Evolutionary conservation across 2,113 vertebrate species (phyloP), one percentile per base, ranked within the genome.

Genomic region (Isurus oxyrinchus): DNA sequence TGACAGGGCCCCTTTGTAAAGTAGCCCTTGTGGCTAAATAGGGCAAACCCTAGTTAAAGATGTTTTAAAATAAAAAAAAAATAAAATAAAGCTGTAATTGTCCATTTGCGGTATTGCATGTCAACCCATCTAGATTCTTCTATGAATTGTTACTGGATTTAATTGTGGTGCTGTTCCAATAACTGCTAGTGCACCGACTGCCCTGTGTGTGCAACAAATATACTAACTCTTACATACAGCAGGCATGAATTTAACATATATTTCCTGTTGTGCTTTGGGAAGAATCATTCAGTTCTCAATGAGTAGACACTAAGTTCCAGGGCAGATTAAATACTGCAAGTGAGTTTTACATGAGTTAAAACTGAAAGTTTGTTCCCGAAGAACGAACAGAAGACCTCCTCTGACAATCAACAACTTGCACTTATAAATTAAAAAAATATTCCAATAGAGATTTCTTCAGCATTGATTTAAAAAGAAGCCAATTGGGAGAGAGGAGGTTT

Each of bases 21-120:
- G 66, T 95, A 95, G 94, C 94, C 67, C 66, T 95, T 95, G 94
- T 72, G 67, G 94, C 94, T 95, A 95, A 95, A 95, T 72, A 95
- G 94, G 94, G 94, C 94, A 95, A 95, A 95, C 94, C 94, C 94
- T 95, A 72, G 66, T 95, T 72, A 95, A 95, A 95, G 94, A 95
- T 95, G 94, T 72, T 95, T 55, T 72, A 95, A 95, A 95, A 72
- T 95, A 49, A 69, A 69, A 69, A 59, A 67, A 95, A 84, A 94
- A 61, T 90, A 94, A 95, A 69, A 53, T 95, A 55, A 95, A 95
- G 72, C 44, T 95, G 67, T 61, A 76, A 72, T 55, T 35, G 44
- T 55, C 49, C 66, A 72, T 76, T 72, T 11, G n/a, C 55, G 44
- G 66, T 63, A n/a, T 95, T 95, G 14, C 66, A 55, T 95, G 66